Evolutionary conservation across 2,113 vertebrate genomes (phyloP).

Genomic region (Holacanthus passer): DNA sequence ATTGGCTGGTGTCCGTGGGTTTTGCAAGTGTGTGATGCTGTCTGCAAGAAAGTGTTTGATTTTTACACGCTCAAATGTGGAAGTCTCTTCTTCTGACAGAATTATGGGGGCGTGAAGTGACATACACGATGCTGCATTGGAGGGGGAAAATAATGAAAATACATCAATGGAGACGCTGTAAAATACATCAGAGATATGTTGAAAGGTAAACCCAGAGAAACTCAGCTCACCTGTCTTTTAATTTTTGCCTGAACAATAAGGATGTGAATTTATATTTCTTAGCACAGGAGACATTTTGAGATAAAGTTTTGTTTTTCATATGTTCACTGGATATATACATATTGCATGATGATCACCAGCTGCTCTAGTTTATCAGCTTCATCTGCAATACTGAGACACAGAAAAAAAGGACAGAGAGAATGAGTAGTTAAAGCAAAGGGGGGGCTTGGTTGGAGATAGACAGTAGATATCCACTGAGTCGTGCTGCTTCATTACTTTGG

Average conservation of each 20-base stretch:
- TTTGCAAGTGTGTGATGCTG: neutral
- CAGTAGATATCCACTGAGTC: slow-evolving; percentile 64
- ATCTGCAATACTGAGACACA: too few relatives aligned
- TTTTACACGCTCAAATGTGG: slow-evolving; percentile 9
- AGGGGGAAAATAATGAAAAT: neutral
- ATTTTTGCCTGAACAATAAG: neutral
- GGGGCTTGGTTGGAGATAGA: slow-evolving; percentile 34
- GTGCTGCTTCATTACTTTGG: slow-evolving; percentile 75
- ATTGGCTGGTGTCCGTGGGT: slow-evolving; percentile 23
- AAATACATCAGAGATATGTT: slow-evolving; percentile 5
- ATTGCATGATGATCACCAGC: slow-evolving; percentile 3
- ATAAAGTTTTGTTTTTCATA: neutral
- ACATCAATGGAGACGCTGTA: neutral
- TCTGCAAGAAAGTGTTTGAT: slow-evolving; percentile 23
- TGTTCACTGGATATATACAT: neutral
- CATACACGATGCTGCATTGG: neutral
- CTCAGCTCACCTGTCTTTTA: slow-evolving; percentile 1
- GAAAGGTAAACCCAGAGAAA: slow-evolving; percentile 4
- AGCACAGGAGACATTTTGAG: neutral
- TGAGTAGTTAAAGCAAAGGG: neutral
- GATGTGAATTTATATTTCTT: slow-evolving; percentile 4
- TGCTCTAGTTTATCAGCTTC: neutral
- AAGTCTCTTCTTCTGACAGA: slow-evolving; percentile 15
- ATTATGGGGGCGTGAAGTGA: slow-evolving; percentile 17
- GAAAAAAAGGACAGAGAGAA: neutral